Evolutionary conservation across 2,888 invertebrate species (phyloP), one percentile per base, ranked within the genome.

Genomic region (Apodemia mormo): DNA sequence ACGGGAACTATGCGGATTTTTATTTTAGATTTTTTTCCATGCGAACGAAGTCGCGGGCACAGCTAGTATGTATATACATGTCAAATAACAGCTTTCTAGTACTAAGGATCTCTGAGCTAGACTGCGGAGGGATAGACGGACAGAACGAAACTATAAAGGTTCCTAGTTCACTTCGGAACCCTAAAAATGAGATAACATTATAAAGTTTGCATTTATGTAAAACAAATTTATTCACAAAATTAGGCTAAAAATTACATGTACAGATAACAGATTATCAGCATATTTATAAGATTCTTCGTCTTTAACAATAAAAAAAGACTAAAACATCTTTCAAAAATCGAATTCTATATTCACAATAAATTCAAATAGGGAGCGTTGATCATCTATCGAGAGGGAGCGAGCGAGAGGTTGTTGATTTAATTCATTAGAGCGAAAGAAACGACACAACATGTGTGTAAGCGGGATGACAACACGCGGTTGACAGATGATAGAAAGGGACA

Each of bases 381-480:
- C 81, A 84, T 85, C 82, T 86, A 86, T 87, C 89, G 88, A 86
- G 84, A 86, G 87, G 85, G 89, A 86, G 87, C 83, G 85, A 86
- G 92, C 91, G 89, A 92, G 89, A 90, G 91, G 90, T 87, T 89
- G 91, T 88, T 92, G 92, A 90, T 90, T 90, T 87, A 93, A 93
- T 94, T 94, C 94, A 92, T 94, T 94, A 93, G 92, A 80, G 84
- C 74, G 83, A 87, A 75, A 73, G 87, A 84, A 89, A 87, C 78
- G 76, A 82, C 71, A 77, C 79, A 76, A 84, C 80, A 77, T 81
- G 83, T 82, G 88, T 82, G 84, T 75, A 83, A 87, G 78, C 75
- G 85, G 66, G 82, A 84, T 69, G 72, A 68, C 30, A 68, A 10
- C 70, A 78, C 72, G 75, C 75, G 73, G 75, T 76, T 75, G 74